phyloP scores from a whole-genome alignment of 2,113 vertebrate genomes.

The Synchiropus splendidus region DNA sequence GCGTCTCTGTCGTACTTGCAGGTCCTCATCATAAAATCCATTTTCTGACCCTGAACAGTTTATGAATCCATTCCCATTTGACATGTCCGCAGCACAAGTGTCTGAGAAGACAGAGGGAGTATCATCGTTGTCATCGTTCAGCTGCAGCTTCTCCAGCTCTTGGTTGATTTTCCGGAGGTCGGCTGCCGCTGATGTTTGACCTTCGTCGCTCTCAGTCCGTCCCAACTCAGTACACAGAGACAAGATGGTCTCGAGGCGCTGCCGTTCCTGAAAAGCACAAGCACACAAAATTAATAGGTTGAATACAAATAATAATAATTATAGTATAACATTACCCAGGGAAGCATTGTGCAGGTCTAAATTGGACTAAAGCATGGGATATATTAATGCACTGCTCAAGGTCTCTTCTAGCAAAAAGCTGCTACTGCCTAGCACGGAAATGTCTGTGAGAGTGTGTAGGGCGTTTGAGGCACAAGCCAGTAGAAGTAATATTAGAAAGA shows the following conservation, averaged over 20 bases:
- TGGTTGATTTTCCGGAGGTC: conserved; percentile 92
- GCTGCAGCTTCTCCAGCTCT: conserved; percentile 85
- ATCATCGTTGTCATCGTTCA: conserved; percentile 73
- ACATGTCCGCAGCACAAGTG: conserved; percentile 51
- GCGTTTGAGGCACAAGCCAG: conserved; percentile 13
- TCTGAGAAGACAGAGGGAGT: conserved; percentile 74
- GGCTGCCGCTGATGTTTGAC: conserved; percentile 68
- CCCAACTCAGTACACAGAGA: conserved; percentile 82
- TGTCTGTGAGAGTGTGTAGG: no score
- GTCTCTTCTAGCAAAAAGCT: no score
- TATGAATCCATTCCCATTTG: conserved; percentile 38
- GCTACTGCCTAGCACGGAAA: no score
- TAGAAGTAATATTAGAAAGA: conserved; percentile 30
- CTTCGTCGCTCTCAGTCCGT: conserved; percentile 46
- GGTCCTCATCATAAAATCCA: conserved; percentile 55
- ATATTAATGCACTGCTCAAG: no score
- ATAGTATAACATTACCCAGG: conserved; percentile 40
- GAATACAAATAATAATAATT: not conserved
- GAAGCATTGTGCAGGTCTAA: conserved; percentile 40
- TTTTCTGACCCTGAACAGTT: conserved; percentile 57
- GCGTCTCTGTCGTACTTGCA: conserved; percentile 52
- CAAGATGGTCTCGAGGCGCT: conserved; percentile 90
- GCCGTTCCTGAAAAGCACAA: conserved; percentile 72
- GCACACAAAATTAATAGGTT: conserved; percentile 1
- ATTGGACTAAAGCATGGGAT: no score